Evolutionary conservation across 2,888 invertebrate species (phyloP), one percentile per base, ranked within the genome.

Genomic region (Rhimphoctona megacephalus): DNA sequence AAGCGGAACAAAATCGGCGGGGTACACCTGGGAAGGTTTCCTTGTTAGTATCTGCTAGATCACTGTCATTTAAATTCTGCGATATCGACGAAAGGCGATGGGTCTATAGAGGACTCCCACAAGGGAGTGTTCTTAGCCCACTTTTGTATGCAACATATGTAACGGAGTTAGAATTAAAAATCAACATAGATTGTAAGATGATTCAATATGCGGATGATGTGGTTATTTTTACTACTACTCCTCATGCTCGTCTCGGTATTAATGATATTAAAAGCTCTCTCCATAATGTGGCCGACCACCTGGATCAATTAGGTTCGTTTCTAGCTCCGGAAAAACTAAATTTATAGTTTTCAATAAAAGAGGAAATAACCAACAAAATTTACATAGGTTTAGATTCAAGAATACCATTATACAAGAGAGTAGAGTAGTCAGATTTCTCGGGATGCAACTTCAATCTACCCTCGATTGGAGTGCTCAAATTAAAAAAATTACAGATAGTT

Each of bases 191-290:
- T 2, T 69, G 46, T 30, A 30, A 57, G 22, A 52, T 57, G 11
- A 22, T 77, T 36, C 66, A 67, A 43, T 82, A 54, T 61, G 76
- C 61, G 7, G 61, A 76, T 78, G 36, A 66, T 22, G 36, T 52
- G 33, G 77, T 43, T 9, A 17, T 66, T 49, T 22, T 11, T n/a
- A 19, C 49, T 11, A 39, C 7, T 4, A 17, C 25, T 25, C 61
- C 22, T 19, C 8, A 22, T 19, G 54, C 17, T 33, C 11, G 17
- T 1, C 8, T 19, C 19, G 54, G 36, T 2, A 73, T 73, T 19
- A 57, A 14, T 8, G 19, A 46, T 11, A 36, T 64, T 49, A 14
- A 19, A 46, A 36, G 49, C 2, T 67, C 36, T 17, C n/a, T 67
- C 33, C n/a, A 49, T 7, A n/a, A n/a, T 1, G 36, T 78, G 7